Conservation (phyloP, 2,888 invertebrate species). For the Eretmocerus hayati region DNA sequence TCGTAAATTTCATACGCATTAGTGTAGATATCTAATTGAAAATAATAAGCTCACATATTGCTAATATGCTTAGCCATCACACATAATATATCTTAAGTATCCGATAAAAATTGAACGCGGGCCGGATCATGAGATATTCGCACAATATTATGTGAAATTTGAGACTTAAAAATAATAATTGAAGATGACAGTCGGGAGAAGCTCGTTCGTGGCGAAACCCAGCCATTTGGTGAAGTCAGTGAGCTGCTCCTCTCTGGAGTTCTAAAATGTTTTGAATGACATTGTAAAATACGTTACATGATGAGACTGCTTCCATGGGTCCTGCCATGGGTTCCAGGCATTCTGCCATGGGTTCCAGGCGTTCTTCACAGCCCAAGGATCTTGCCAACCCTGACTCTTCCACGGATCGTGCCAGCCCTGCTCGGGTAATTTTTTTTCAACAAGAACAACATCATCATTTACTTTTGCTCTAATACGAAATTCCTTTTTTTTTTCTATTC, state of each 20-base stretch:
- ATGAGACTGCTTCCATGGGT: conserved; percentile 16
- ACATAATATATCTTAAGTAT: no score
- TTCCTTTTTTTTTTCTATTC: neutral
- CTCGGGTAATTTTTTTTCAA: conserved; percentile 12
- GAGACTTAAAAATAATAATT: no score
- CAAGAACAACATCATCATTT: conserved; percentile 1
- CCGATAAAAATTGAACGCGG: no score
- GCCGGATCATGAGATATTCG: no score
- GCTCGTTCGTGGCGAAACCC: conserved; percentile 13
- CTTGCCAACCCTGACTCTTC: conserved; percentile 14
- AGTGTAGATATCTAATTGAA: no score
- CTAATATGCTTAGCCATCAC: no score
- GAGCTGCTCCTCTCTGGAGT: no score
- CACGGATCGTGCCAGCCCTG: conserved; percentile 19
- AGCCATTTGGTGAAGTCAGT: no score
- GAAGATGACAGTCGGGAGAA: no score
- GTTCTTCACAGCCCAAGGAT: conserved; percentile 16
- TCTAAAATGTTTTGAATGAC: conserved; percentile 2
- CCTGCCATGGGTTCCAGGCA: conserved; percentile 22
- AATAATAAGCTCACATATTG: no score
- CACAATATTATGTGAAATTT: no score
- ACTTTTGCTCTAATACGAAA: neutral
- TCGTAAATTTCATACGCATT: no score
- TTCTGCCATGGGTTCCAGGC: conserved; percentile 19
- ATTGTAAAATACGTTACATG: conserved; percentile 19